Percentiles rank a stretch among this genome's conserved stretches.
phyloP scores from a whole-genome alignment of 2,797 vertebrate species.

The Dendrocincla tyrannina region DNA sequence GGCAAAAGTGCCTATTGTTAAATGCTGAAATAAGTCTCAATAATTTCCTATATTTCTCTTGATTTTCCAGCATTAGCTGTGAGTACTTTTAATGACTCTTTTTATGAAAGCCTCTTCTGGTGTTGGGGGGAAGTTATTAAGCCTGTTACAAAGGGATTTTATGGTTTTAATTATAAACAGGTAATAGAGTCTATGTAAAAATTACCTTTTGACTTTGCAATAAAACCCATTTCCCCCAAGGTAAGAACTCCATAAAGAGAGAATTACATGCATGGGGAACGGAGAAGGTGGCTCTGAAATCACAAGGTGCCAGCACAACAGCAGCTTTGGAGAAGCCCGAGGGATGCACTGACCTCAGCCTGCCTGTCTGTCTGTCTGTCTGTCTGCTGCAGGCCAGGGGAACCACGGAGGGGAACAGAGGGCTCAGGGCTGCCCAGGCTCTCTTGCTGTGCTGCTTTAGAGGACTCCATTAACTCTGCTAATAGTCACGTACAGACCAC shows the following conservation, averaged over 20 bases:
- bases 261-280: neutral
- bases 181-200: conserved; percentile 62
- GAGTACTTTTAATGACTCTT: conserved; percentile 61
- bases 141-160: conserved; percentile 57
- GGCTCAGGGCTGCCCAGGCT: neutral
- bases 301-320: neutral
- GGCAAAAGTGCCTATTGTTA: neutral
- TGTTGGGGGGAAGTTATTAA: conserved; percentile 55
- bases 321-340: neutral
- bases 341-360: neutral
- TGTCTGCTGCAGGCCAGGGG: neutral
- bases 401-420: neutral
- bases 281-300: neutral
- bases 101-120: conserved; percentile 61
- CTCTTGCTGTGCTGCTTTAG: neutral
- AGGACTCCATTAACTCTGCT: neutral
- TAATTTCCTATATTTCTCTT: conserved; percentile 41
- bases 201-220: conserved; percentile 60
- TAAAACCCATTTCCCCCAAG: conserved; percentile 44
- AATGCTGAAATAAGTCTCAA: neutral
- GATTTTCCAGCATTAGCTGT: conserved; percentile 48
- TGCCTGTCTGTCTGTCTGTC: neutral
- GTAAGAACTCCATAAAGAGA: conserved; percentile 8
- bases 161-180: conserved; percentile 75
- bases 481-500: accelerated